phyloP scores from a whole-genome alignment of 2,797 vertebrate genomes.

The Argya squamiceps region DNA sequence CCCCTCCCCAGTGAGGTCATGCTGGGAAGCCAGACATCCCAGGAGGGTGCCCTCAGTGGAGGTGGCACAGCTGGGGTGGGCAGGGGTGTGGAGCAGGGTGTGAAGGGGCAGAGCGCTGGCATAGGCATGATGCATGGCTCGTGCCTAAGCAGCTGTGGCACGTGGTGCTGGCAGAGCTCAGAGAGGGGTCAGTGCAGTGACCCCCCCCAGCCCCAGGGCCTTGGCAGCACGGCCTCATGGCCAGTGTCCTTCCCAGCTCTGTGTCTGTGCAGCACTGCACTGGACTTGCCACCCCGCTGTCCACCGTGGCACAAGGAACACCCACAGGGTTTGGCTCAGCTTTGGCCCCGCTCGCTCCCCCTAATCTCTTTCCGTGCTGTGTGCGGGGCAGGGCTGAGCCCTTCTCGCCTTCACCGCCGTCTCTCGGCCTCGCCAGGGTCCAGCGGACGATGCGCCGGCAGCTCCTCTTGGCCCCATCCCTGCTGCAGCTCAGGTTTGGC shows the following conservation, averaged over 20 bases:
- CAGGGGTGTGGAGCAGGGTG: neutral
- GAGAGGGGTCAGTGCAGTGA: rapidly evolving
- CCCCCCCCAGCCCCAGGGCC: neutral
- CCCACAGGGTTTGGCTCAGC: neutral
- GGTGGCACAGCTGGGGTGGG: neutral
- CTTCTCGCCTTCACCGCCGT: slow-evolving; percentile 14
- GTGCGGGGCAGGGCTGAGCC: neutral
- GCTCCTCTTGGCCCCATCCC: slow-evolving; percentile 76
- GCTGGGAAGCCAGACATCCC: rapidly evolving
- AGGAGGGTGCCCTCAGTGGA: neutral
- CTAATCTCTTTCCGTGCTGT: rapidly evolving
- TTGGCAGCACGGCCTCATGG: rapidly evolving
- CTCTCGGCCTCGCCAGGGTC: slow-evolving; percentile 77
- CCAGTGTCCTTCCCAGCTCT: neutral
- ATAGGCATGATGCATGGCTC: neutral
- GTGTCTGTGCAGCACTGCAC: rapidly evolving
- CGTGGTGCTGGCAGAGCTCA: neutral
- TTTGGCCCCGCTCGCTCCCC: rapidly evolving
- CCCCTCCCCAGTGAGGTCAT: neutral
- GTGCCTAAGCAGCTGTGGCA: rapidly evolving
- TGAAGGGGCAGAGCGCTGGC: neutral
- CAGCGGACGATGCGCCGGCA: slow-evolving; percentile 80
- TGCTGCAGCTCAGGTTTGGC: slow-evolving; percentile 82
- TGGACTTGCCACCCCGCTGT: neutral
- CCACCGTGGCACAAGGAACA: rapidly evolving